These are phyloP conservation scores for Pollenia angustigena DNA, from an alignment of 2,888 invertebrate genomes.

Conservation along the genomic window DNA sequence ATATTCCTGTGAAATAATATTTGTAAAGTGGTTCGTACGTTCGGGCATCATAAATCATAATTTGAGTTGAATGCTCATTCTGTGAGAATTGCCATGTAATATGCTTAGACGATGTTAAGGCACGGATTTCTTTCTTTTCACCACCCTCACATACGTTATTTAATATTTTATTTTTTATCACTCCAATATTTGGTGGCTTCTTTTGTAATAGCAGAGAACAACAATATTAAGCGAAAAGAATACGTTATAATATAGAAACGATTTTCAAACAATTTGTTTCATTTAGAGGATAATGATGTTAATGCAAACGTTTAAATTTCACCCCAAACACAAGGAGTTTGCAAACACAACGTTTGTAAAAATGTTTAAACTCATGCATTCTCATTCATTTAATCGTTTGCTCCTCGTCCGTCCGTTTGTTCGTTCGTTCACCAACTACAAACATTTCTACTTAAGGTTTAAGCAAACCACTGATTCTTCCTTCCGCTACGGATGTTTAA, in stretches of 20 bases:
- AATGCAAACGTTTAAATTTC: constrained; percentile 73
- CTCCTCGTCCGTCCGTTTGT: not conserved
- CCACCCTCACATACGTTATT: constrained; percentile 44
- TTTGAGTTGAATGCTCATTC: constrained; percentile 63
- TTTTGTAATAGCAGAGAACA: constrained; percentile 30
- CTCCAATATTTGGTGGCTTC: constrained; percentile 58
- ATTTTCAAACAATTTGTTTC: constrained; percentile 74
- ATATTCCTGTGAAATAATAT: constrained; percentile 40
- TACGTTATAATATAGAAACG: constrained; percentile 65
- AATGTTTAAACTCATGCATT: constrained; percentile 61
- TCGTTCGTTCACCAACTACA: constrained; percentile 49
- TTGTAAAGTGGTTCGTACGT: constrained; percentile 47
- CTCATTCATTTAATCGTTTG: constrained; percentile 13
- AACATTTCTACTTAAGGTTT: constrained; percentile 67
- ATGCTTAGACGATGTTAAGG: constrained; percentile 48
- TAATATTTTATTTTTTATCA: constrained; percentile 49
- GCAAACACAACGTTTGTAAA: constrained; percentile 10
- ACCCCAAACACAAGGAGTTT: constrained; percentile 47
- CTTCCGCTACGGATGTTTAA: constrained; percentile 73
- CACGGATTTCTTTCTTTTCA: constrained; percentile 52
- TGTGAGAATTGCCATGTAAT: constrained; percentile 72
- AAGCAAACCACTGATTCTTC: constrained; percentile 73
- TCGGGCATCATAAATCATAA: constrained; percentile 72
- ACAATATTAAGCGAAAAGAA: constrained; percentile 29
- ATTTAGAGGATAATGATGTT: constrained; percentile 74